phyloP scores from a whole-genome alignment of 2,113 vertebrate species.

The Gallinago paraguaiae region DNA sequence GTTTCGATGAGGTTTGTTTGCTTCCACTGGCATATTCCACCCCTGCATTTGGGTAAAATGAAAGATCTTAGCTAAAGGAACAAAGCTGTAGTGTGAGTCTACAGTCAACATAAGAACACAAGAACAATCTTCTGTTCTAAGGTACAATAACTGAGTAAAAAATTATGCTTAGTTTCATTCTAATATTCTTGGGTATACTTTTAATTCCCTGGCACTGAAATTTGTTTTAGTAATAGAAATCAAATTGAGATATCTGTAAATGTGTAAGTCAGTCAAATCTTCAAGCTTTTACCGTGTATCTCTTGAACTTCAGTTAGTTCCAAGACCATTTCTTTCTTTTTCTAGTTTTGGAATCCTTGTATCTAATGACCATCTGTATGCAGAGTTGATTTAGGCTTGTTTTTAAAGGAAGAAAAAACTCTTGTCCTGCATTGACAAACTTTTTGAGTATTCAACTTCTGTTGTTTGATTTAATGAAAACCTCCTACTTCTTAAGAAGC shows the following conservation, averaged over 20 bases:
- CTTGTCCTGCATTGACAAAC: not conserved
- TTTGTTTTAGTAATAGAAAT: not conserved
- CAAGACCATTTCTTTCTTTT: not conserved
- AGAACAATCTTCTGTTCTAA: not conserved
- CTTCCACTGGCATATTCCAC: not conserved
- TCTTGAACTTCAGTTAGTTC: not conserved
- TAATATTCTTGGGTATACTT: not conserved
- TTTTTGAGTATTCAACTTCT: not conserved
- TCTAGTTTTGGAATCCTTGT: not conserved
- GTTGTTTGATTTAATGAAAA: not conserved
- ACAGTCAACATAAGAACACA: rapidly evolving
- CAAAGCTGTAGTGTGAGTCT: not conserved
- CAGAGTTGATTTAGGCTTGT: not conserved
- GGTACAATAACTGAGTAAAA: not conserved
- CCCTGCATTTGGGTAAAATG: not conserved
- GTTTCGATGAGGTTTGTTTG: not conserved
- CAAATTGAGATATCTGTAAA: not conserved
- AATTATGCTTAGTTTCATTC: not conserved
- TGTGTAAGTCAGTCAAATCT: not conserved
- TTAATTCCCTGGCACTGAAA: not conserved
- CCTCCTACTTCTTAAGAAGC: not conserved
- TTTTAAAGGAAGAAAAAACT: not conserved
- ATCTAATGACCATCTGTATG: not conserved
- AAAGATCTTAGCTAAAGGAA: not conserved
- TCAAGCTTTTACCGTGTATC: not conserved